phyloP scores from a whole-genome alignment of 1,140 invertebrate species.

The Drosophila santomea region DNA sequence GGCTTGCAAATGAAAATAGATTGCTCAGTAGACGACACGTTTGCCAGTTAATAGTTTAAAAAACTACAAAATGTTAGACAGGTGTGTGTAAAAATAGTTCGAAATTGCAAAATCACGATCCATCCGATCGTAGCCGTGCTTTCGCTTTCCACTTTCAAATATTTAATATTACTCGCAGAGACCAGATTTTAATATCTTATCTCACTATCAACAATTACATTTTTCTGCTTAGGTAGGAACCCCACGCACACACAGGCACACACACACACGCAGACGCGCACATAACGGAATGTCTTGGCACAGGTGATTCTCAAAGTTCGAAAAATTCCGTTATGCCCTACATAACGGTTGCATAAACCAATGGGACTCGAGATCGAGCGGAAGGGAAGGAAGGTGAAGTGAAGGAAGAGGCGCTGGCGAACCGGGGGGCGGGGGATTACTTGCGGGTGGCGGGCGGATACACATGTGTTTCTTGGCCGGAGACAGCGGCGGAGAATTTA shows the following conservation, averaged over 20 bases:
- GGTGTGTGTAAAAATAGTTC: background rate
- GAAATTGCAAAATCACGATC: background rate
- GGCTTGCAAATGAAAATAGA: background rate
- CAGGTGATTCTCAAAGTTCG: conserved; percentile 21
- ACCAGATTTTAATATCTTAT: conserved; percentile 5
- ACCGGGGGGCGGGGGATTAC: background rate
- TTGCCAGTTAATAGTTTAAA: background rate
- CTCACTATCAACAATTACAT: background rate
- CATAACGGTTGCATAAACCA: conserved; percentile 37
- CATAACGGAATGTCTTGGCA: conserved; percentile 1
- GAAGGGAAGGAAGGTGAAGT: background rate
- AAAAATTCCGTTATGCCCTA: conserved; percentile 39
- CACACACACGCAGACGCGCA: background rate
- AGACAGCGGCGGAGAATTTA: conserved; percentile 42
- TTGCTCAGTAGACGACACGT: background rate
- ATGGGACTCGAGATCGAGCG: conserved; percentile 1
- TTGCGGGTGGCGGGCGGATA: conserved; percentile 16
- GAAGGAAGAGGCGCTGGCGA: too few relatives aligned
- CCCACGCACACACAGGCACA: too few relatives aligned
- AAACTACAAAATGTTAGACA: background rate
- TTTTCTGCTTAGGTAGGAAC: background rate
- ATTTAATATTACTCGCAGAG: background rate
- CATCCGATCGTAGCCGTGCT: background rate
- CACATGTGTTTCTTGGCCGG: conserved; percentile 37
- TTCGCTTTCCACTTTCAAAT: background rate